Base-by-base conservation (phyloP, 2,797 vertebrate genomes). In the Chrysocyon brachyurus region DNA sequence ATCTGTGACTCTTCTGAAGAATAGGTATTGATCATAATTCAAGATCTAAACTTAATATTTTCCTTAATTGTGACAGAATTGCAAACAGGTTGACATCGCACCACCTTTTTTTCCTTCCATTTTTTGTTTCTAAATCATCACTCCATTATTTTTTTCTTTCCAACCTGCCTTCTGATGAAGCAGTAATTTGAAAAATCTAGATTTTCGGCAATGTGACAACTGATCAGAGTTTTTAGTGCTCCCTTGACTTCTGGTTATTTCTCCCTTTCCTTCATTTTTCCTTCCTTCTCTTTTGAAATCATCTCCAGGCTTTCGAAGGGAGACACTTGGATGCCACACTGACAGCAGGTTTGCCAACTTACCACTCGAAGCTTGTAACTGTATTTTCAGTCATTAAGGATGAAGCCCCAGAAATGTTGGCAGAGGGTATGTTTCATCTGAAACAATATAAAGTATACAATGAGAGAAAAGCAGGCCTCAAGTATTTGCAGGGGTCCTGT, bases 81-180 rank as follows among this genome's bases (percentile, higher is more conserved):
- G 63, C 40, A 5, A 33, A 14, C 93, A 97, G 97, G 98, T 87
- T 94, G 59, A 96, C 77, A 81, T 46, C 92, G 56, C 28, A 63
- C 61, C 89, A 79, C 36, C 96, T 83, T 92, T 97, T 93, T 90
- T 83, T 96, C 96, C 52, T 96, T 94, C 87, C 89, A 46, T 88
- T 82, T 94, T 97, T 95, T 95, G 73, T 85, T 98, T 95, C 78
- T 97, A 96, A 98, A 98, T 88, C 98, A 97, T 98, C 90, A 98
- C 90, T 95, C 26, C 33, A 33, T 21, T 68, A 33, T 68, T 96
- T 97, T 88, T 97, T 66, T 61, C 63, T 81, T 95, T 97, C 97
- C 94, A 98, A 96, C 1, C 61, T 86, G 68, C 5, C 93, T 98
- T 97, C 95, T 97, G 96, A 96, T 66, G 95, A 97, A 98, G 97